A percentile compares a stretch with the other conserved stretches of the same genome.
These are phyloP conservation scores for Cydia strobilella DNA, from an alignment of 1,140 invertebrate species.

Conservation along the genomic window DNA sequence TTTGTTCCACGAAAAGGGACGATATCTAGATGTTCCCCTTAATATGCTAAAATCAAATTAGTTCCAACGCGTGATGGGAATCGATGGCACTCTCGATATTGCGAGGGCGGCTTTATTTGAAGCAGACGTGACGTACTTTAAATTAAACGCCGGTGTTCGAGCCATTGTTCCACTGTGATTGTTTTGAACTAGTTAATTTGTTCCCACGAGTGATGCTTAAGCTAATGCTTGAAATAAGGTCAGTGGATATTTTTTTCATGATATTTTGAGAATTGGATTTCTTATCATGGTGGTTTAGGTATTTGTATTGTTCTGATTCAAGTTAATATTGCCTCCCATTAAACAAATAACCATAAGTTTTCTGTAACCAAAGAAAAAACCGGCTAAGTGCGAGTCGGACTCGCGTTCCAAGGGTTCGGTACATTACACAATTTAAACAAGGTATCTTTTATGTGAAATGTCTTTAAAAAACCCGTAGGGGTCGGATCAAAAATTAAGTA, in stretches of 20 bases:
- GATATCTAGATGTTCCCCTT: slow-evolving; percentile 68
- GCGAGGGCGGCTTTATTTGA: slow-evolving; percentile 45
- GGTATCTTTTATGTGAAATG: too few species aligned
- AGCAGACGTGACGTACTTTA: slow-evolving; percentile 34
- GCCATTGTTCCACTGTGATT: slow-evolving; percentile 5
- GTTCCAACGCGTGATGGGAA: slow-evolving; percentile 71
- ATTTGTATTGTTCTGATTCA: not conserved
- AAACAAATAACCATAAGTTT: too few species aligned
- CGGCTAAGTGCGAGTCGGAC: too few species aligned
- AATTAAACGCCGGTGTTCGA: slow-evolving; percentile 35
- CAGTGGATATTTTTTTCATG: slow-evolving; percentile 24
- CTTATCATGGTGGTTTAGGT: not conserved
- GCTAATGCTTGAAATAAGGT: not conserved
- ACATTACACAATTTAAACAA: too few species aligned
- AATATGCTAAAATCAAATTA: slow-evolving; percentile 81
- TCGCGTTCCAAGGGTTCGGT: too few species aligned
- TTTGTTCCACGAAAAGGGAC: not conserved
- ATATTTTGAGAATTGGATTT: slow-evolving; percentile 29
- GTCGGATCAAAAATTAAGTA: too few species aligned
- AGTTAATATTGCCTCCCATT: not conserved
- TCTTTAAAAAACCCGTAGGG: too few species aligned
- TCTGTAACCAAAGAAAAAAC: too few species aligned
- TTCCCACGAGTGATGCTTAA: not conserved
- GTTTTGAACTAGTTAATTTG: slow-evolving; percentile 8
- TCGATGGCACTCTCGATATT: slow-evolving; percentile 70